Evolutionary conservation across 2,113 vertebrate species (phyloP), one percentile per base, ranked within the genome.

Genomic region (Larimichthys crocea): DNA sequence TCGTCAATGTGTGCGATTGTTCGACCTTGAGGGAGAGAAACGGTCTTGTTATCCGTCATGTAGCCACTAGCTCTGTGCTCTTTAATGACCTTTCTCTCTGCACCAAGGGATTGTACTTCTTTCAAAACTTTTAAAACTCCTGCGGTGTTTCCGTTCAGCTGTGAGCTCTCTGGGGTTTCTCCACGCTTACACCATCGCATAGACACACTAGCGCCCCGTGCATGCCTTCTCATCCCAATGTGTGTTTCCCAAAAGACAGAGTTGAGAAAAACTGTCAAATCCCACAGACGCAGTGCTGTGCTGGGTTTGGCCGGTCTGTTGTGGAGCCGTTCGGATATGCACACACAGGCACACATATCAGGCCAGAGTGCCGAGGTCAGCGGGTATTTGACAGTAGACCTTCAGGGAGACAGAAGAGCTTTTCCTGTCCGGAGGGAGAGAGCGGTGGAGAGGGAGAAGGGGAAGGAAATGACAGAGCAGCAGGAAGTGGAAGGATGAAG

Each of bases 351-450:
- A 56, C 49, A 78, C 64, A 76, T 24, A 74, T 26, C 61, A 76
- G 78, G 55, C 31, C 57, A 82, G 72, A 92, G 86, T 93, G 91
- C 91, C 70, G 88, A 89, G 88, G 91, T 92, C 89, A 92, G 91
- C 90, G 84, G 74, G 81, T 92, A 84, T 91, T 90, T 93, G 92
- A 93, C 91, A 92, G 91, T 56, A 72, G 89, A 92, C 91, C 91
- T 91, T 92, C 86, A 77, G 91, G 89, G 91, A 93, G 89, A 92
- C 76, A 80, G 76, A 92, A 82, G 87, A 86, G 89, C 74, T 80
- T 76, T 83, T 64, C 16, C 73, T 86, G 74, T 92, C 90, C 77
- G n/a, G 49, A 55, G 82, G 75, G 65, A 84, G 16, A 48, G 72
- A 16, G 20, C 20, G 46, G 48, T 40, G 10, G 56, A 12, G 61